phyloP scores from a whole-genome alignment of 2,888 invertebrate genomes.

The Xestia ashworthii region DNA sequence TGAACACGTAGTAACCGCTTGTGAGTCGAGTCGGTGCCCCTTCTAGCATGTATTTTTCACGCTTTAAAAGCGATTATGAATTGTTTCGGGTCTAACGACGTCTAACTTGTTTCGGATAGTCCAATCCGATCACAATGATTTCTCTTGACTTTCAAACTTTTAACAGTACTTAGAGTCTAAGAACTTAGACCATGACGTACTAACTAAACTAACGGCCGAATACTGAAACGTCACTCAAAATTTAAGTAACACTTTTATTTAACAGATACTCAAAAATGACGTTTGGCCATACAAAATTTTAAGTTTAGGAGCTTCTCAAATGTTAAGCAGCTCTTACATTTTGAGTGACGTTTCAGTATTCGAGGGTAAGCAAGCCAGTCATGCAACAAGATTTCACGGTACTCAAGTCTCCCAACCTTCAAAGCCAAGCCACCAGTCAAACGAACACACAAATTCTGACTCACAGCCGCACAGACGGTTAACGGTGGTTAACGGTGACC shows the following conservation, averaged over 20 bases:
- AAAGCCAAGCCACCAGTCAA: conserved; percentile 23
- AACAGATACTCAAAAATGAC: too few relatives aligned
- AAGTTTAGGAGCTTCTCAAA: too few relatives aligned
- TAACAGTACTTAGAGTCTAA: not conserved
- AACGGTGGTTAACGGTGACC: conserved; percentile 51
- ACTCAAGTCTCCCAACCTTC: conserved; percentile 8
- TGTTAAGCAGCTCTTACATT: too few relatives aligned
- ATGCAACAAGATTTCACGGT: conserved; percentile 11
- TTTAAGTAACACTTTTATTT: too few relatives aligned
- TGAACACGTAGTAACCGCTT: not conserved
- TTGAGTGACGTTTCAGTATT: too few relatives aligned
- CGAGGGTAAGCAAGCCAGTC: not conserved
- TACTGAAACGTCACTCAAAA: too few relatives aligned
- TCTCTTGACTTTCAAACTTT: not conserved
- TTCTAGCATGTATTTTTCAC: not conserved
- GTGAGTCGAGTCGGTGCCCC: not conserved
- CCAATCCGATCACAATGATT: not conserved
- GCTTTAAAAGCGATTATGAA: too few relatives aligned
- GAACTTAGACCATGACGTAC: not conserved
- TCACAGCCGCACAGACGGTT: conserved; percentile 53
- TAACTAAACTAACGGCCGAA: too few relatives aligned
- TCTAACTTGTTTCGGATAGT: not conserved
- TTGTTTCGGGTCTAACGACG: not conserved
- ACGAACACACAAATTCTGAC: conserved; percentile 48
- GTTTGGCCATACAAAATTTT: too few relatives aligned